phyloP scores from a whole-genome alignment of 1,140 invertebrate genomes.

The Zaprionus tsacasi region DNA sequence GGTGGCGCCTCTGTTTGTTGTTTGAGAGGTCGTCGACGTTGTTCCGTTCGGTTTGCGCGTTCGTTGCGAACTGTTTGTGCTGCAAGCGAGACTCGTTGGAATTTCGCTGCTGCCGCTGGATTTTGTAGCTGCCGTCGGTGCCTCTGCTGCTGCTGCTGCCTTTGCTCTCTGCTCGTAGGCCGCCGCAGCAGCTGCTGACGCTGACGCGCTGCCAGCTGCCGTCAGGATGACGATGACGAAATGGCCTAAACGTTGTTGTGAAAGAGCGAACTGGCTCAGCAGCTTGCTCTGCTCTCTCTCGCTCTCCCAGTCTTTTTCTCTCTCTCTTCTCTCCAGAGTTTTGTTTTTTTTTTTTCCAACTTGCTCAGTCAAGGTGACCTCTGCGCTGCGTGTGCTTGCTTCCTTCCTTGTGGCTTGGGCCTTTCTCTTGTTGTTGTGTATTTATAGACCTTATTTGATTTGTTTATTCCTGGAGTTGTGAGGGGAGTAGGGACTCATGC shows the following conservation, averaged over 20 bases:
- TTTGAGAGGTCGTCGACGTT: conserved; percentile 67
- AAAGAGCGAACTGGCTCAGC: conserved; percentile 53
- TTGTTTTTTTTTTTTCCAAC: conserved; percentile 33
- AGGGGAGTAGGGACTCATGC: not conserved
- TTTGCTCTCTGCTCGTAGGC: conserved; percentile 23
- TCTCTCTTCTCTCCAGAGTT: conserved; percentile 58
- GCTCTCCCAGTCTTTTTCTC: not conserved
- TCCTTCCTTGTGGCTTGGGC: conserved; percentile 10
- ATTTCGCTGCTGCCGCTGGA: conserved; percentile 67
- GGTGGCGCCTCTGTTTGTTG: conserved; percentile 48
- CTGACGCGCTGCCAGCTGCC: conserved; percentile 34
- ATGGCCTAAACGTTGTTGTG: conserved; percentile 60
- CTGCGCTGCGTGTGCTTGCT: conserved; percentile 33
- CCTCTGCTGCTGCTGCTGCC: conserved; percentile 24
- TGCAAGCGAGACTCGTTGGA: conserved; percentile 61
- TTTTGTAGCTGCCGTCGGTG: conserved; percentile 66
- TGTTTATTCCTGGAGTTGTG: conserved; percentile 43
- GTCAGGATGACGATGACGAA: conserved; percentile 78
- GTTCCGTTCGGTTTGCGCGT: conserved; percentile 73
- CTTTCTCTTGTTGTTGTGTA: conserved; percentile 31
- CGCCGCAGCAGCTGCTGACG: conserved; percentile 38
- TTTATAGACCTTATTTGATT: conserved; percentile 65
- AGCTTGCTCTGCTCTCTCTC: conserved; percentile 26
- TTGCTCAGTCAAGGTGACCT: conserved; percentile 77
- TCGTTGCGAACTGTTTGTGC: conserved; percentile 70